Evolutionary conservation across 2,888 invertebrate genomes (phyloP).

Genomic region (Eupithecia subfuscata): DNA sequence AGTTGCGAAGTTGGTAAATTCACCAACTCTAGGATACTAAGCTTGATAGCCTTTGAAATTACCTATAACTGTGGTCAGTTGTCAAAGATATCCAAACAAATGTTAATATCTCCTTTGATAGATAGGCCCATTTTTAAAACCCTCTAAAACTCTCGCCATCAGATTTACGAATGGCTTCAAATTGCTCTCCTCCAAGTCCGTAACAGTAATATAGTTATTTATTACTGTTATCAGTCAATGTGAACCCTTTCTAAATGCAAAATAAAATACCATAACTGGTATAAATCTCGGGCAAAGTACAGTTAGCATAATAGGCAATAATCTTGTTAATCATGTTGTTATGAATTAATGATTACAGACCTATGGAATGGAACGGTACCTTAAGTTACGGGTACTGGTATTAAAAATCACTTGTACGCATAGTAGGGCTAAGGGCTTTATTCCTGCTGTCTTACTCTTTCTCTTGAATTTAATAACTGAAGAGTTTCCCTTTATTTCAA

Average conservation of each 20-base stretch:
- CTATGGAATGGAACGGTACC: not conserved
- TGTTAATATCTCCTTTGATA: too few relatives aligned
- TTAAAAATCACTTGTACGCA: not conserved
- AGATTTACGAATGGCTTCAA: not conserved
- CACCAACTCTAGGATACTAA: too few relatives aligned
- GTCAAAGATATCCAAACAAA: too few relatives aligned
- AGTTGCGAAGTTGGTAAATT: too few relatives aligned
- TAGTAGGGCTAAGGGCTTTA: too few relatives aligned
- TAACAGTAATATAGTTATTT: slow-evolving; percentile 22
- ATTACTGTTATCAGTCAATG: slow-evolving; percentile 32
- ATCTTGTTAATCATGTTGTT: slow-evolving; percentile 15
- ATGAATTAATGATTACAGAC: not conserved
- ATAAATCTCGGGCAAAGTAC: slow-evolving; percentile 46
- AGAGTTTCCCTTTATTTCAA: not conserved
- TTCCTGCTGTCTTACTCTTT: not conserved
- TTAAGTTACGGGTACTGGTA: not conserved
- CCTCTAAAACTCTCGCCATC: not conserved
- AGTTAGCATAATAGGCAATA: slow-evolving; percentile 35
- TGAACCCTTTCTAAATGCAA: slow-evolving; percentile 44
- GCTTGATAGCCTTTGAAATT: too few relatives aligned
- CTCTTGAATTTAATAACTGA: not conserved
- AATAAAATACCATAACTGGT: slow-evolving; percentile 47
- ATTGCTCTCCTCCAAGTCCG: not conserved
- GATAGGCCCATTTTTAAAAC: not conserved
- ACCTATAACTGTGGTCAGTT: too few relatives aligned